Percentiles rank a stretch among this genome's conserved stretches.
Evolutionary conservation across 2,888 invertebrate genomes (phyloP).

Genomic region (Hipparchia semele): DNA sequence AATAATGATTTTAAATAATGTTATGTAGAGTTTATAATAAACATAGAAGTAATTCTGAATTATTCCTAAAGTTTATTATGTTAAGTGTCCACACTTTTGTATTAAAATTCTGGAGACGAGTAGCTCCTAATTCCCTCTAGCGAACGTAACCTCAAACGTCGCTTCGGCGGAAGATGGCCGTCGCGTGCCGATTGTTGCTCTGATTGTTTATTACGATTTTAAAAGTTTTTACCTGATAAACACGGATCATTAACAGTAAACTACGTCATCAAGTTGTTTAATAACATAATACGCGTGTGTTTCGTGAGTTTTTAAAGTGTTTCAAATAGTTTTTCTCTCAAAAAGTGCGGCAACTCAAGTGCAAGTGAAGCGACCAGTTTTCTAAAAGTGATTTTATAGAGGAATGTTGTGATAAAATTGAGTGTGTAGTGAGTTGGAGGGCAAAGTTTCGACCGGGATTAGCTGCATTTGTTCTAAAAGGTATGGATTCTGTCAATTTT

Average conservation of each 20-base stretch:
- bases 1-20: too few species aligned
- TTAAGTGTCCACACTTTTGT: slow-evolving; percentile 7
- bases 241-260: slow-evolving; percentile 53
- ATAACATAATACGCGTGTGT: slow-evolving; percentile 48
- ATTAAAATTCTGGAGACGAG: slow-evolving; percentile 9
- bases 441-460: slow-evolving; percentile 56
- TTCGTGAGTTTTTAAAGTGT: slow-evolving; percentile 53
- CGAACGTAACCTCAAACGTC: slow-evolving; percentile 63
- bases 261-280: slow-evolving; percentile 54
- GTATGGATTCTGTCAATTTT: slow-evolving; percentile 51
- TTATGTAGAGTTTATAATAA: too few species aligned
- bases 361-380: slow-evolving; percentile 73
- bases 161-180: slow-evolving; percentile 80
- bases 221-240: slow-evolving; percentile 68
- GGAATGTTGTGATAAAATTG: slow-evolving; percentile 77
- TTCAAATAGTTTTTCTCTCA: slow-evolving; percentile 63
- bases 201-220: slow-evolving; percentile 73
- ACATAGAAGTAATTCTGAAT: background rate
- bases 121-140: slow-evolving; percentile 60
- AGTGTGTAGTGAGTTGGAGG: slow-evolving; percentile 69
- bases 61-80: background rate
- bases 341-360: slow-evolving; percentile 70
- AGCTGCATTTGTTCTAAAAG: slow-evolving; percentile 58
- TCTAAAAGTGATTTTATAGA: slow-evolving; percentile 68
- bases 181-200: slow-evolving; percentile 77